Evolutionary conservation across 2,888 invertebrate species (phyloP).

Genomic region (Norana najaformis): DNA sequence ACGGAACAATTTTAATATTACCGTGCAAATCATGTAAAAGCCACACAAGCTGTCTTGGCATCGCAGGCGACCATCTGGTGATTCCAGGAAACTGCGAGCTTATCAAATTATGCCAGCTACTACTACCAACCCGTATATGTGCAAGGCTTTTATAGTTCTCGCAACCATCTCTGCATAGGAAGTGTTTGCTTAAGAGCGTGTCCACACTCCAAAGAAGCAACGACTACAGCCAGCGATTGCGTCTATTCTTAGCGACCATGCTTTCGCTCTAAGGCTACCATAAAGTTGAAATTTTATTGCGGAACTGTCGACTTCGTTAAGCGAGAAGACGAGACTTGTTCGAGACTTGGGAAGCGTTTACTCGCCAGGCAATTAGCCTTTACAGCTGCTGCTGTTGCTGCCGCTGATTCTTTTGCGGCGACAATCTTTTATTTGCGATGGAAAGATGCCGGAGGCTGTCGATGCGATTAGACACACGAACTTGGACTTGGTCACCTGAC

Average conservation of each 20-base stretch:
- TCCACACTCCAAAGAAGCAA: not conserved
- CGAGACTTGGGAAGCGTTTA: not conserved
- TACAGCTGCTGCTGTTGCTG: not conserved
- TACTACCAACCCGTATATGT: not conserved
- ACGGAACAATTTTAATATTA: not conserved
- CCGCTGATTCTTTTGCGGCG: not conserved
- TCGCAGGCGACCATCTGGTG: not conserved
- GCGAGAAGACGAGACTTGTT: not conserved
- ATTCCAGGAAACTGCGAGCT: not conserved
- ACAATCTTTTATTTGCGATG: not conserved
- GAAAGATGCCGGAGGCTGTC: not conserved
- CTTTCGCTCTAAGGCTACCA: not conserved
- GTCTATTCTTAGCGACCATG: not conserved
- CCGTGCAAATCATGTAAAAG: not conserved
- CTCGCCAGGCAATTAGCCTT: not conserved
- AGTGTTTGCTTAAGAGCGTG: not conserved
- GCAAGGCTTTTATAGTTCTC: not conserved
- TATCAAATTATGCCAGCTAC: not conserved
- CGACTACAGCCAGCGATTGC: not conserved
- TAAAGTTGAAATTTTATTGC: not conserved
- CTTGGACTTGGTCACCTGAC: not conserved
- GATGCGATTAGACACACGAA: not conserved
- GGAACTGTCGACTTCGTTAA: conserved; percentile 6
- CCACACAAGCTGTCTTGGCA: not conserved
- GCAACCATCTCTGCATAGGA: not conserved